A percentile compares a stretch with the other conserved stretches of the same genome.
Evolutionary conservation across 2,888 invertebrate genomes (phyloP).

Genomic region (Melipona beecheii): DNA sequence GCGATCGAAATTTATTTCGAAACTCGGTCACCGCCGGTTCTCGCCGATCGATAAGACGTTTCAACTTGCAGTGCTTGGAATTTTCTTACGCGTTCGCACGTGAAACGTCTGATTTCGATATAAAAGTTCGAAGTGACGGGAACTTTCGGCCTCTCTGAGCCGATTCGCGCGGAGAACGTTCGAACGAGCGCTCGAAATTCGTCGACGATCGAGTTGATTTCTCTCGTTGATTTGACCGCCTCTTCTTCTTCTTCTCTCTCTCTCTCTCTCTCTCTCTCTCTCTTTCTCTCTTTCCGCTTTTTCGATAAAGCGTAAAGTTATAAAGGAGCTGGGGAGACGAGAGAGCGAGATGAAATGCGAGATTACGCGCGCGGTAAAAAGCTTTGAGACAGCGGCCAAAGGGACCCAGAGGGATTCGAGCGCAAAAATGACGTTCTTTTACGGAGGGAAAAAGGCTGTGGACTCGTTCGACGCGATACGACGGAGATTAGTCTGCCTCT

Average conservation of each 20-base stretch:
- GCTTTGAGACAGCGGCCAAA: constrained; percentile 19
- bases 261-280: too few species aligned
- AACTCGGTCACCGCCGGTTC: constrained; percentile 1
- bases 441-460: neutral
- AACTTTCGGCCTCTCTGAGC: neutral
- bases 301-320: neutral
- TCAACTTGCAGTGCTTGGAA: neutral
- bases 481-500: constrained; percentile 34
- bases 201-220: neutral
- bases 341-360: neutral
- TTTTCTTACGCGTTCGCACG: neutral
- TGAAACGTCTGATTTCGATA: neutral
- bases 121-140: neutral
- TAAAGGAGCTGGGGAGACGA: neutral
- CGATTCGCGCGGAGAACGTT: neutral
- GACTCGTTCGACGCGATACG: constrained; percentile 21
- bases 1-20: neutral
- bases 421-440: constrained; percentile 19
- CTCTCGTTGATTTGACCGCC: too few species aligned
- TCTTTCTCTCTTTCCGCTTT: neutral
- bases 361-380: constrained; percentile 28
- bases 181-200: neutral
- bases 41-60: neutral
- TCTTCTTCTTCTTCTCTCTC: too few species aligned
- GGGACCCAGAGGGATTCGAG: neutral